These are phyloP conservation scores for Aphelenchoides besseyi DNA, from an alignment of 1,140 invertebrate genomes.

Conservation along the genomic window DNA sequence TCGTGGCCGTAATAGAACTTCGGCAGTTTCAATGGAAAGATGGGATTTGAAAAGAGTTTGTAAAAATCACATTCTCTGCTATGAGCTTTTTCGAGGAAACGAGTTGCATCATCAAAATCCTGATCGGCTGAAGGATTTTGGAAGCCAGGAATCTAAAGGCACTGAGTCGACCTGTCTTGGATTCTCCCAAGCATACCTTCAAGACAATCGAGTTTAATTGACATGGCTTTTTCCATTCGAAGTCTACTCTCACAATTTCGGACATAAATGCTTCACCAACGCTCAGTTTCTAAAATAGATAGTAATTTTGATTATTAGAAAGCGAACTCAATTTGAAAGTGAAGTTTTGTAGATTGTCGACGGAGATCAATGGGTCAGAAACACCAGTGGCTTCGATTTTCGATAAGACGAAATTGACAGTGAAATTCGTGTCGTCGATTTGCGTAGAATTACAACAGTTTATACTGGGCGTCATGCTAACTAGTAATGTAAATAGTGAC, in stretches of 20 bases:
- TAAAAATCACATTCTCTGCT: constrained; percentile 46
- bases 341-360: constrained; percentile 22
- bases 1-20: constrained; percentile 44
- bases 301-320: not conserved
- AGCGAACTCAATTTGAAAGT: constrained; percentile 10
- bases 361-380: not conserved
- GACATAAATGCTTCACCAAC: constrained; percentile 24
- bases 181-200: constrained; percentile 28
- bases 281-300: constrained; percentile 6
- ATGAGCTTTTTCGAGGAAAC: constrained; percentile 10
- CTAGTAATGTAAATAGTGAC: no score
- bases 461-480: no score
- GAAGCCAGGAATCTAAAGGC: constrained; percentile 19
- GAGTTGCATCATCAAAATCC: not conserved
- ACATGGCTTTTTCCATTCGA: constrained; percentile 26
- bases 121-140: constrained; percentile 16
- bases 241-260: constrained; percentile 20
- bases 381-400: not conserved
- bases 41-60: constrained; percentile 34
- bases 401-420: constrained; percentile 12
- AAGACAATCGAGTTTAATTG: constrained; percentile 16
- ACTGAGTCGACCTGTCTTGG: constrained; percentile 9
- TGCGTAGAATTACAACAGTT: no score
- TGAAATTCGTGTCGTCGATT: constrained; percentile 7
- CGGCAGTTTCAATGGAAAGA: constrained; percentile 35